These are phyloP conservation scores for Danio tinwini DNA, from an alignment of 2,797 vertebrate species.

Conservation along the genomic window DNA sequence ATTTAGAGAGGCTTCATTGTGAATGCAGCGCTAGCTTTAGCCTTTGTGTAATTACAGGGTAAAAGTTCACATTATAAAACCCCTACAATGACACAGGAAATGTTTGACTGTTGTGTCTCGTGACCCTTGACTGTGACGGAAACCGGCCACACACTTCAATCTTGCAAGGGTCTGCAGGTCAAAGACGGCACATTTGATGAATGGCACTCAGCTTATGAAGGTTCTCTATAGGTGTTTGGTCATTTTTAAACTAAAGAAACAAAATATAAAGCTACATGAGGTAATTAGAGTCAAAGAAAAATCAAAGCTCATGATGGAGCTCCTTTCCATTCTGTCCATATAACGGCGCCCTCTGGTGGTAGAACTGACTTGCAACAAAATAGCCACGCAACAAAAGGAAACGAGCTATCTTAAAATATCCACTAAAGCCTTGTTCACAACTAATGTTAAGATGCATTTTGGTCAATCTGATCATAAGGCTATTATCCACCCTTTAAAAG, in stretches of 20 bases:
- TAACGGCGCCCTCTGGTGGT: conserved; percentile 71
- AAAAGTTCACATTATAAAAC: conserved; percentile 74
- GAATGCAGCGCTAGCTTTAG: conserved; percentile 63
- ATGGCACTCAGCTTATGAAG: not conserved
- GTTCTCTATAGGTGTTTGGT: not conserved
- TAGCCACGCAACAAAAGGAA: not conserved
- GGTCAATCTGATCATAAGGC: no score
- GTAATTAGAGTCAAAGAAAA: not conserved
- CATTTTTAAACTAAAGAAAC: not conserved
- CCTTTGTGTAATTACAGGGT: conserved; percentile 78
- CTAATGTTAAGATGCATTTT: no score
- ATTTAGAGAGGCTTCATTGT: not conserved
- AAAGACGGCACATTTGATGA: not conserved
- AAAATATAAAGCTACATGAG: not conserved
- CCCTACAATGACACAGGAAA: conserved; percentile 63
- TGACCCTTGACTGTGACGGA: conserved; percentile 33
- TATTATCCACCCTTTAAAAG: no score
- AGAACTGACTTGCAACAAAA: not conserved
- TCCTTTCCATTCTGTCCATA: conserved; percentile 55
- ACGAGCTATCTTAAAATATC: not conserved
- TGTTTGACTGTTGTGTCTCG: conserved; percentile 66
- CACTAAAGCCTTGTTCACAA: not conserved
- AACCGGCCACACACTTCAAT: conserved; percentile 30
- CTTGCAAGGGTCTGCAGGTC: conserved; percentile 23
- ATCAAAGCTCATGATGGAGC: conserved; percentile 15